These are phyloP conservation scores for Sebastes alutus DNA, from an alignment of 2,797 vertebrate genomes.

Conservation along the genomic window DNA sequence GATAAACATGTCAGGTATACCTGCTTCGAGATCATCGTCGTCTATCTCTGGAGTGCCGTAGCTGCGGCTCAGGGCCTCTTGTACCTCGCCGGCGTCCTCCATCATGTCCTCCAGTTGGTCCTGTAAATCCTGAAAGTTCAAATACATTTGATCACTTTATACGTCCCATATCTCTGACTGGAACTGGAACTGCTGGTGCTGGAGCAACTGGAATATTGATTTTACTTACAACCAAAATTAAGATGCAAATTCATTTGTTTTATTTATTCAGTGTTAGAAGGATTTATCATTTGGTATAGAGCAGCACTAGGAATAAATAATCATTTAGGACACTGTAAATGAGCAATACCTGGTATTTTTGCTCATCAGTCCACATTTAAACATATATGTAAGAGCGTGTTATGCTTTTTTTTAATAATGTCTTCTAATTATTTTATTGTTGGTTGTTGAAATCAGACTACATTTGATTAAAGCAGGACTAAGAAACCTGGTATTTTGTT, in stretches of 20 bases:
- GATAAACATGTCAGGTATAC: constrained; percentile 70
- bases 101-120: constrained; percentile 99
- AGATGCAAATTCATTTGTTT: background rate
- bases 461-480: too few species aligned
- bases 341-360: too few species aligned
- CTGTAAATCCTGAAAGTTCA: constrained; percentile 89
- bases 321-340: background rate
- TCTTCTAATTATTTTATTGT: background rate
- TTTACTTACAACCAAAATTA: background rate
- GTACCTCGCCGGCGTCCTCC: constrained; percentile 96
- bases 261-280: too few species aligned
- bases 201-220: background rate
- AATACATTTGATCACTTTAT: background rate
- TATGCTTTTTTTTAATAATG: rapidly evolving
- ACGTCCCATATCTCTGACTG: background rate
- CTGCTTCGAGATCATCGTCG: constrained; percentile 97
- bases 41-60: constrained; percentile 97
- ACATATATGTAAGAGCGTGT: too few species aligned
- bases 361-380: too few species aligned
- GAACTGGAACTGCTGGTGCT: too few species aligned
- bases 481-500: rapidly evolving
- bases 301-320: background rate
- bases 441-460: background rate
- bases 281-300: background rate
- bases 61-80: constrained; percentile 94